Evolutionary conservation across 2,113 vertebrate species (phyloP).

Genomic region (Anseranas semipalmata): DNA sequence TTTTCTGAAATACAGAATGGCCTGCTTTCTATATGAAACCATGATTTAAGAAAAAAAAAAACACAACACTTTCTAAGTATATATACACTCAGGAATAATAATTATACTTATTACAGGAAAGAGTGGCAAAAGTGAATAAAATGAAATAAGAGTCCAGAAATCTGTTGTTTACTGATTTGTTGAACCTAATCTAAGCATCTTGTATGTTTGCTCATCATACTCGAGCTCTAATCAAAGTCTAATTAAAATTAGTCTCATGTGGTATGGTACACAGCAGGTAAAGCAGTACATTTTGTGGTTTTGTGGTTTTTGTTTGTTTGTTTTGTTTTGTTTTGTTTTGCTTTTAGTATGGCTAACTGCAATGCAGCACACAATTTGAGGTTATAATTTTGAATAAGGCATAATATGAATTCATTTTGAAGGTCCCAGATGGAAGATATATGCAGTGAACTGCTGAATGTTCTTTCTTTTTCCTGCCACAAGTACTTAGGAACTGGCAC

Average conservation of each 20-base stretch:
- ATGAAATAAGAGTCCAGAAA: background rate
- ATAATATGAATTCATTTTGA: background rate
- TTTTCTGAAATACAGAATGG: background rate
- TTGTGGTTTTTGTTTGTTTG: background rate
- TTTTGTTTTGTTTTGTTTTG: too few relatives aligned
- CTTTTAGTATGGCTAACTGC: background rate
- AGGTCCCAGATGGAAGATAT: background rate
- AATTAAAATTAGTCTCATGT: background rate
- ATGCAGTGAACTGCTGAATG: background rate
- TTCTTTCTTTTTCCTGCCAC: background rate
- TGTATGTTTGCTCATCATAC: background rate
- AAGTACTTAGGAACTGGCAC: background rate
- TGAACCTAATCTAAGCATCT: background rate
- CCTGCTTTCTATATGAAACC: background rate
- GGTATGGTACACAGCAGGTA: background rate
- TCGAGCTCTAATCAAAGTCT: background rate
- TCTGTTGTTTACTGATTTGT: background rate
- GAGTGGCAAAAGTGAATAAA: background rate
- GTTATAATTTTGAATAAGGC: background rate
- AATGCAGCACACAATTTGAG: background rate
- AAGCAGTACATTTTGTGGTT: background rate
- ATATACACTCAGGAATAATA: background rate
- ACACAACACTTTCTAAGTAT: background rate
- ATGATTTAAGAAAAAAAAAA: background rate
- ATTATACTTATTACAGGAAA: background rate